These are phyloP conservation scores for Chionis minor DNA, from an alignment of 2,113 vertebrate genomes.

Conservation along the genomic window DNA sequence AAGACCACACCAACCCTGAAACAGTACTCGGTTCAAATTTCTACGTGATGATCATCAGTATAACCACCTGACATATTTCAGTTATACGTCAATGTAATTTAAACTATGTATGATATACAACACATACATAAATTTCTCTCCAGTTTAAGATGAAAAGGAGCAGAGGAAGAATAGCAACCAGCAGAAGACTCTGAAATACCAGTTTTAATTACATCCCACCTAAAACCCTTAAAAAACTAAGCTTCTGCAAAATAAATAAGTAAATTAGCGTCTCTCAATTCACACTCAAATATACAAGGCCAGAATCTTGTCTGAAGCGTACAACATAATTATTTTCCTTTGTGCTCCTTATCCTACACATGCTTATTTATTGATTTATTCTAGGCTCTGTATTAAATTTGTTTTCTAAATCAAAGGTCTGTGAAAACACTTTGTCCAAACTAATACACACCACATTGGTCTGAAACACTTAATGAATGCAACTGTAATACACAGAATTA, in stretches of 20 bases:
- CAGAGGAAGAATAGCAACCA: background rate
- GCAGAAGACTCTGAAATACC: background rate
- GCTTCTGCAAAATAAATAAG: background rate
- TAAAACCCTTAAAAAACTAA: background rate
- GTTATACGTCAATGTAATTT: background rate
- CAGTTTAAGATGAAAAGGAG: background rate
- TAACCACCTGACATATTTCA: background rate
- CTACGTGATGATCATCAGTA: background rate
- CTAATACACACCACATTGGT: background rate
- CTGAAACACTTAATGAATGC: background rate
- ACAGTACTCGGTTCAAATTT: background rate
- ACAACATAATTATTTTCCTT: background rate
- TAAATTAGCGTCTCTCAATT: background rate
- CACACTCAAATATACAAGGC: background rate
- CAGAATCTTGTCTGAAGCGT: background rate
- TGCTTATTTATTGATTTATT: background rate
- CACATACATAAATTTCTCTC: background rate
- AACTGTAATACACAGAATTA: background rate
- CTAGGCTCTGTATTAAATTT: background rate
- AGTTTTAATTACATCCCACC: background rate
- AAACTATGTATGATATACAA: background rate
- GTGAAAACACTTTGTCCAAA: background rate
- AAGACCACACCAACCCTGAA: background rate
- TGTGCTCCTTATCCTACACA: background rate
- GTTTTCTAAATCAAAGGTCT: slow-evolving; percentile 1